Evolutionary conservation across 2,888 invertebrate genomes (phyloP).

Genomic region (Apantesis nais): DNA sequence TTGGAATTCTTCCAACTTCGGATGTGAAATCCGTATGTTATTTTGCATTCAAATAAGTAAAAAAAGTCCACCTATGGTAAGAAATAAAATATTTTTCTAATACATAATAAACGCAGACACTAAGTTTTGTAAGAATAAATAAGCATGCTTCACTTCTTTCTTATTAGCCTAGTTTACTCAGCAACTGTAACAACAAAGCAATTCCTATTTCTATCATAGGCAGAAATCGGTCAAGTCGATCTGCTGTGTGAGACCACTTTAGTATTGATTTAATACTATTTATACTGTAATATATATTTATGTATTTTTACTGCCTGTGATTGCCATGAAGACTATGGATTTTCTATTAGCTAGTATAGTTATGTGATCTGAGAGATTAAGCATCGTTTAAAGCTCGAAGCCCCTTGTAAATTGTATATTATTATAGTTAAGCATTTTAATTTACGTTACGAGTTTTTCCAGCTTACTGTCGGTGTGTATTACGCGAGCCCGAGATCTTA

Average conservation of each 20-base stretch:
- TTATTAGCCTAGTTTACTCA: neutral
- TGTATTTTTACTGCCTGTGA: too few relatives aligned
- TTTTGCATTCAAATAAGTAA: neutral
- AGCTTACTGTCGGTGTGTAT: neutral
- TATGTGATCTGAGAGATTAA: neutral
- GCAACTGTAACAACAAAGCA: neutral
- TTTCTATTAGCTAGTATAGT: neutral
- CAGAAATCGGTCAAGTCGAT: conserved; percentile 25
- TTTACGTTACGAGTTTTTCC: neutral
- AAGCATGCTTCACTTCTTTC: neutral
- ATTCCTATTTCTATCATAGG: conserved; percentile 9
- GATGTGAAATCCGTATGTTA: too few relatives aligned
- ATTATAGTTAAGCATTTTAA: neutral
- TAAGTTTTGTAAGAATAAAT: neutral
- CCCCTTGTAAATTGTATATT: neutral
- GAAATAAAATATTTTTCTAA: neutral
- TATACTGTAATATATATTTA: neutral
- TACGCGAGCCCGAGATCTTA: too few relatives aligned
- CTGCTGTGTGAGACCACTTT: conserved; percentile 6
- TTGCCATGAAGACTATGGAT: neutral
- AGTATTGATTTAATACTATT: conserved; percentile 28
- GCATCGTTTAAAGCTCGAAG: neutral
- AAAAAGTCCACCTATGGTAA: neutral
- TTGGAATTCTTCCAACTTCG: too few relatives aligned
- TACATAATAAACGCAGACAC: too few relatives aligned